Evolutionary conservation across 2,113 vertebrate genomes (phyloP), one percentile per base, ranked within the genome.

Genomic region (Glaucidium brasilianum): DNA sequence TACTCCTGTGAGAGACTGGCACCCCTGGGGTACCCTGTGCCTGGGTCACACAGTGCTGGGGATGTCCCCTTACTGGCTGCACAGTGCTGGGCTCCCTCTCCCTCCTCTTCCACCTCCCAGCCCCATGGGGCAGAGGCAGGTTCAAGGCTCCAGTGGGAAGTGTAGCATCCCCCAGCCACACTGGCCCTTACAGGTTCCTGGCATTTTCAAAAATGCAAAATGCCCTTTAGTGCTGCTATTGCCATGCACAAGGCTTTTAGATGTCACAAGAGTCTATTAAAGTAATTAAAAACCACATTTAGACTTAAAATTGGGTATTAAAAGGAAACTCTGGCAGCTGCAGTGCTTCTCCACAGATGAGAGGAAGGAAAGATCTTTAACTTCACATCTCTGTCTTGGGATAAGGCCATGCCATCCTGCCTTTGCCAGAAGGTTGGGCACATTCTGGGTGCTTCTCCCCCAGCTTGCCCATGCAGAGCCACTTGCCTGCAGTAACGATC

Each of bases 11-110:
- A 34, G 47, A 87, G 15, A 22, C 35, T 43, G 29, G 32, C n/a
- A 22, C 30, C 52, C n/a, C 0, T 0, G 14, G 27, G 52, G 4
- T 30, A 20, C 52, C 34, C 30, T 3, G 0, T n/a, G 11, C 19
- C 77, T 25, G 45, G 15, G 21, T 29, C 39, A 74, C 26, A 5
- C 3, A 0, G 11, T 4, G 4, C 30, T n/a, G 66, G 52, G 34
- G 17, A 17, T 0, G 4, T 23, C 20, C 45, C n/a, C 34, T 56
- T 2, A 1, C 26, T 32, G 34, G 22, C 47, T 67, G 69, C 77
- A 25, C 0, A 0, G 41, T 23, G 30, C 79, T 49, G 55, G 66
- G 75, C 18, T 85, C 37, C 35, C 34, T 80, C 25, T 77, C 21
- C 59, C 45, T 49, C 17, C 45, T 47, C 45, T 19, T 37, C 32